Conservation (phyloP, 2,797 vertebrate genomes). For the Sebastiscus tertius region DNA sequence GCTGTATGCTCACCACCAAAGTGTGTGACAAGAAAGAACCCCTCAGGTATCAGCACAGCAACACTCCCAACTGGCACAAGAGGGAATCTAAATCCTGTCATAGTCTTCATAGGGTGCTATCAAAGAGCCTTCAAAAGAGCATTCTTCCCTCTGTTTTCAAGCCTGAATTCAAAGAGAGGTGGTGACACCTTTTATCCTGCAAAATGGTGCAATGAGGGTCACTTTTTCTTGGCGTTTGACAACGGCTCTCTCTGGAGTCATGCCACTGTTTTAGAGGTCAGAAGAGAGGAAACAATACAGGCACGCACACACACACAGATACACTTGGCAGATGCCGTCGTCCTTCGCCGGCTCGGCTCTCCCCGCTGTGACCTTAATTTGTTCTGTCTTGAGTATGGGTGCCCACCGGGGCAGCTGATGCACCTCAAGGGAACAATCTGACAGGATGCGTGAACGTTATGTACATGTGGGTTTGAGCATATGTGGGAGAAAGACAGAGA, state of each 20-base stretch:
- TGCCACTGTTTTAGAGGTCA: conserved; percentile 65
- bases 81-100: conserved; percentile 20
- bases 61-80: conserved; percentile 21
- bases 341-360: conserved; percentile 60
- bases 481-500: conserved; percentile 15
- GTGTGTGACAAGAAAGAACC: conserved; percentile 18
- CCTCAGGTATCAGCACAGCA: not conserved
- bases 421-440: conserved; percentile 72
- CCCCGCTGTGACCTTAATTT: conserved; percentile 85
- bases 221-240: conserved; percentile 63
- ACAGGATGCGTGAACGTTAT: conserved; percentile 56
- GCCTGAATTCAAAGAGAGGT: conserved; percentile 53
- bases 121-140: conserved; percentile 55
- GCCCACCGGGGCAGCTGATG: conserved; percentile 73
- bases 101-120: conserved; percentile 45
- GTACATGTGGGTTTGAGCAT: conserved; percentile 49
- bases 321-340: conserved; percentile 48
- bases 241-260: conserved; percentile 56
- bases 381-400: conserved; percentile 79
- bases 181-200: conserved; percentile 63
- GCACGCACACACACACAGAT: conserved; percentile 30
- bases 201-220: conserved; percentile 62
- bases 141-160: conserved; percentile 58
- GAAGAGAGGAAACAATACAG: conserved; percentile 29
- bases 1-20: conserved; percentile 1